Evolutionary conservation across 2,797 vertebrate species (phyloP), one percentile per base, ranked within the genome.

Genomic region (Xenentodon cancila): DNA sequence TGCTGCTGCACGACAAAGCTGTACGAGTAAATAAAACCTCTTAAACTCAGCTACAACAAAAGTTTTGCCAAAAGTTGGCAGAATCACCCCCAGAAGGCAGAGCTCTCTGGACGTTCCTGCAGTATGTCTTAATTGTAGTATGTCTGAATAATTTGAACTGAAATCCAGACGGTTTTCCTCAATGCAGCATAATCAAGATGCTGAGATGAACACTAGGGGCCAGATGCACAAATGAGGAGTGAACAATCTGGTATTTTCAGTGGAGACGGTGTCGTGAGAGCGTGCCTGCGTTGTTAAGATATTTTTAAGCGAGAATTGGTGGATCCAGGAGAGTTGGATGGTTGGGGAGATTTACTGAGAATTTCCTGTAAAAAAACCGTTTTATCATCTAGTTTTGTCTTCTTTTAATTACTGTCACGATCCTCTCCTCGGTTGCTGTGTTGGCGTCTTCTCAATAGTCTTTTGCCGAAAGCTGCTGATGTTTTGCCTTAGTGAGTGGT

Each of bases 401-500:
- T 81, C 77, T 75, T 57, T 49, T 71, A 47, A 76, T 56, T 56
- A 6, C 20, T 19, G 19, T 37, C 19, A 45, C 17, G 1, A 64
- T 53, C 37, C 21, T 7, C 65, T 72, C 47, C 37, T 79, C 12
- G 20, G 70, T 74, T 58, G 43, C 78, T 71, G 55, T 72, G 54
- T 83, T 66, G 50, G 19, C 32, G 51, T 69, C 7, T 32, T 64
- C 40, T 19, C 44, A 30, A 11, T 54, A 55, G 45, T 73, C 17
- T 59, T 64, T 48, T 59, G 53, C 51, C 56, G 59, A 73, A 74
- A 69, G 70, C 75, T 77, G 77, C 15, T 12, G 71, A 71, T 76
- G 66, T 25, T 25, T 75, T 75, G 85, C 87, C 84, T 89, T 87
- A 64, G 49, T 46, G 15, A 62, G 48, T 11, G 4, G 40, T 40